Evolutionary conservation across 2,113 vertebrate genomes (phyloP).

Genomic region (Cinclus cinclus): DNA sequence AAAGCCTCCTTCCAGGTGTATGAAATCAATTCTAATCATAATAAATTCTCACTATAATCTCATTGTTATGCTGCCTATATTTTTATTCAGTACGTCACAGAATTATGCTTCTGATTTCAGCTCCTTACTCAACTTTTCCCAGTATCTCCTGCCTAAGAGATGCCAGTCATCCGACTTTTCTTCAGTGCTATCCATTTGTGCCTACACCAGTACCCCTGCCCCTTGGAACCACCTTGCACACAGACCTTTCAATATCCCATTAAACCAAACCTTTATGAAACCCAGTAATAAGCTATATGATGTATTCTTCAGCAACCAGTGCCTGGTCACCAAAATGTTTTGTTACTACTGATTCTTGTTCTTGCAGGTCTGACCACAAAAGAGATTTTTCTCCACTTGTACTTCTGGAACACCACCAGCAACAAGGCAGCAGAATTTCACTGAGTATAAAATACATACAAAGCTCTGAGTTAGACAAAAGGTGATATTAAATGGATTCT

Average conservation of each 20-base stretch:
- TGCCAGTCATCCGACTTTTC: not conserved
- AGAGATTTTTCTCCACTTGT: not conserved
- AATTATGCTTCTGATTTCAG: not conserved
- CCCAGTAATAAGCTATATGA: not conserved
- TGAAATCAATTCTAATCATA: not conserved
- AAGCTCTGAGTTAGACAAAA: not conserved
- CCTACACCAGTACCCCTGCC: not conserved
- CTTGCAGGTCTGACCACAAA: not conserved
- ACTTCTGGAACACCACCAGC: not conserved
- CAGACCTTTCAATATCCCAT: not conserved
- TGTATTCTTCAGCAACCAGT: accelerated
- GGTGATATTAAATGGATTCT: not conserved
- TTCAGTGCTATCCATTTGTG: accelerated
- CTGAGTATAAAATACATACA: not conserved
- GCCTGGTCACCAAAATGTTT: not conserved
- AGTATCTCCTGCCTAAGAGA: too few relatives aligned
- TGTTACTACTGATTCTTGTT: not conserved
- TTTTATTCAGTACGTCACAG: not conserved
- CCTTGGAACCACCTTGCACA: not conserved
- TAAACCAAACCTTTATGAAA: not conserved
- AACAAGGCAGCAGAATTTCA: not conserved
- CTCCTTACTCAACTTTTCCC: not conserved
- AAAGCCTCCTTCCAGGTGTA: not conserved
- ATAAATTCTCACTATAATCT: not conserved
- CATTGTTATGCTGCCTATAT: not conserved